These are phyloP conservation scores for Malacosoma neustria DNA, from an alignment of 2,888 invertebrate species.

Conservation along the genomic window DNA sequence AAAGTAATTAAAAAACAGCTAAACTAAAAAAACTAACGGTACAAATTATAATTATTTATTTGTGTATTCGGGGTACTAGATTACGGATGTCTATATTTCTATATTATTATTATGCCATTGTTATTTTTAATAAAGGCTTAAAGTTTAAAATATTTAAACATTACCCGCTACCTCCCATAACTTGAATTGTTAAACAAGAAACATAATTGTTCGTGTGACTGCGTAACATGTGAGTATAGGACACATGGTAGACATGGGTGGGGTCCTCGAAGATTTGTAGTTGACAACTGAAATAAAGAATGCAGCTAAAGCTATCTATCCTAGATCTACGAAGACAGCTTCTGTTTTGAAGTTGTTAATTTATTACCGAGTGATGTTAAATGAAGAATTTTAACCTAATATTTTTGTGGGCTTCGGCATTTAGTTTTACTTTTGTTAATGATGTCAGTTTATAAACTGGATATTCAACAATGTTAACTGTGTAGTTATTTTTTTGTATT, in stretches of 20 bases:
- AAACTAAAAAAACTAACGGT: no score
- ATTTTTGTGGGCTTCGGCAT: not conserved
- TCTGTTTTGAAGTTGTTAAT: slow-evolving; percentile 13
- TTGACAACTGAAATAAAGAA: slow-evolving; percentile 59
- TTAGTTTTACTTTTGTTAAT: not conserved
- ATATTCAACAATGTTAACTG: no score
- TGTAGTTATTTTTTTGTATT: no score
- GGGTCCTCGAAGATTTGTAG: slow-evolving; percentile 65
- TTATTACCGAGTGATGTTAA: not conserved
- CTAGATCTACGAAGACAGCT: slow-evolving; percentile 21
- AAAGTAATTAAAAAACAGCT: no score
- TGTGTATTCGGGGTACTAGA: no score
- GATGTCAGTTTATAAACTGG: not conserved
- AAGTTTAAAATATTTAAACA: no score
- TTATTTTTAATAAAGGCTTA: no score
- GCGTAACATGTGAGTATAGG: slow-evolving; percentile 54
- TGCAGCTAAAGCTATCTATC: slow-evolving; percentile 33
- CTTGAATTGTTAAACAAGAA: slow-evolving; percentile 19
- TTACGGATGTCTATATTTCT: no score
- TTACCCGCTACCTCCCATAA: slow-evolving; percentile 21
- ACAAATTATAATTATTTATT: no score
- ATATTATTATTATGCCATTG: no score
- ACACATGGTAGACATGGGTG: slow-evolving; percentile 60
- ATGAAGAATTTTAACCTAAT: not conserved
- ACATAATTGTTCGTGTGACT: slow-evolving; percentile 41